Base-by-base conservation (phyloP, 2,888 invertebrate species). In the Amorpha juglandis region DNA sequence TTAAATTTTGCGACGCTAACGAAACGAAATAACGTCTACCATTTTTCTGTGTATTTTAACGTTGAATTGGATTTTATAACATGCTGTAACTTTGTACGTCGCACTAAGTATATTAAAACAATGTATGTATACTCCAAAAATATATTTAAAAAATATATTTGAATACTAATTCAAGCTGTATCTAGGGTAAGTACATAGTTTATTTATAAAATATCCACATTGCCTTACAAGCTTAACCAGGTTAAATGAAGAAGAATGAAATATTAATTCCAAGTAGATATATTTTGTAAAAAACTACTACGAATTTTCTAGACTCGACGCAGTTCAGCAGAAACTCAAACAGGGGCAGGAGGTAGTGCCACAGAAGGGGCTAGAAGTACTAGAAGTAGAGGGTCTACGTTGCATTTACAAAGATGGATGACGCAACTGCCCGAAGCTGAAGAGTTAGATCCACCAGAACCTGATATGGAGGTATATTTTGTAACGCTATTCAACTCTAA, bases 331-430 rank as follows among this genome's bases (percentile, higher is more conserved):
- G 93, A 93, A 78, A 92, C 92, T 0, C 92, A 92, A 65, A 92
- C 92, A 1, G 90, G 91, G 0, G 89, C 79, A 16, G 89, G 81
- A 1, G 91, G 91, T 0, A 91, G 91, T 77, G 86, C 84, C 0
- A 86, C 85, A 6, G 91, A 90, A 69, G 89, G 88, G 8, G 87
- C 88, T 1, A 81, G 90, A 58, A 94, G 94, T 73, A 84, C 83
- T 0, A 94, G 95, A 63, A 95, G 95, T 77, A 95, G 95, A 82
- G 96, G 96, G 16, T 96, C 96, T 66, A 96, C 96, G 0, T 84
- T 96, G 63, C 97, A 97, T 77, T 89, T 97, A 72, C 96, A 96
- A 71, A 95, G 96, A 78, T 97, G 97, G 97, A 97, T 97, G 96
- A 96, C 96, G 68, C 96, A 96, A 6, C 95, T 96, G 69, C 94